Evolutionary conservation across 2,888 invertebrate species (phyloP).

Genomic region (Neoitamus cyanurus): DNA sequence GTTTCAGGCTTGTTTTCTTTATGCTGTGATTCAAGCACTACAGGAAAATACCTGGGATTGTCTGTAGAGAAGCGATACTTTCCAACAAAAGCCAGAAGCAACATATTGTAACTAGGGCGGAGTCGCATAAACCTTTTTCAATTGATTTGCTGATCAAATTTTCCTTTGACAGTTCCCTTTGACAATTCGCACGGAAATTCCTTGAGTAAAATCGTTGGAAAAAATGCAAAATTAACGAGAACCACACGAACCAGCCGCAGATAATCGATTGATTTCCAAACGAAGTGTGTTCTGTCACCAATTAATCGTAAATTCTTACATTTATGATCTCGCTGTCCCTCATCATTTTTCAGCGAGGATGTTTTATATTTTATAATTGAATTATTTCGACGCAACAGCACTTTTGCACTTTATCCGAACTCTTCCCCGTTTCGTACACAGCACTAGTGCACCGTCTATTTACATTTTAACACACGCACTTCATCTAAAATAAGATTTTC

Average conservation of each 20-base stretch:
- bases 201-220: background rate
- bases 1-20: background rate
- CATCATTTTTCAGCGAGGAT: background rate
- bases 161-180: background rate
- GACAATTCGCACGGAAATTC: background rate
- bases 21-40: background rate
- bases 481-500: background rate
- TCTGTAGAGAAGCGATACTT: background rate
- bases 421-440: background rate
- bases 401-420: background rate
- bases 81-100: background rate
- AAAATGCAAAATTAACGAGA: background rate
- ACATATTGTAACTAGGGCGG: conserved; percentile 30
- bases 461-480: conserved; percentile 8
- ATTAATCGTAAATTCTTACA: background rate
- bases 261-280: background rate
- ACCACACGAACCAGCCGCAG: background rate
- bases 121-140: conserved; percentile 22
- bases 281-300: background rate
- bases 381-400: conserved; percentile 15
- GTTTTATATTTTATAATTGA: background rate
- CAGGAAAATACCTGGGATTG: background rate
- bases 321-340: background rate
- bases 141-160: conserved; percentile 37
- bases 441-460: background rate